Base-by-base conservation (phyloP, 2,113 vertebrate species). In the Sinocyclocheilus anophthalmus region DNA sequence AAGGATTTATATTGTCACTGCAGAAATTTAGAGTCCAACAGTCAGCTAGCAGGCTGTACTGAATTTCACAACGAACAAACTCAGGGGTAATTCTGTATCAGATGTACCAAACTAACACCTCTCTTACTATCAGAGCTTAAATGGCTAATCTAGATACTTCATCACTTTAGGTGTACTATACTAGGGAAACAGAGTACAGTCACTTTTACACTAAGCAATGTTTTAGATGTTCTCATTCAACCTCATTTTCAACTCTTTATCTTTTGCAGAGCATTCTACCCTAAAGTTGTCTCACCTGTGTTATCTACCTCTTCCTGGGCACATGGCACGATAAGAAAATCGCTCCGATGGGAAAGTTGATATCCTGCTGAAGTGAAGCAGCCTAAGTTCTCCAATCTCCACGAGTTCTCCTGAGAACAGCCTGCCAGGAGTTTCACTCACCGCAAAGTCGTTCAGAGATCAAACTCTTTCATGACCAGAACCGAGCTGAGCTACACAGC, bases 31-130 rank as follows among this genome's bases (percentile, higher is more conserved):
- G 77, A 88, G 84, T 88, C 72, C 81, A 86, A 48, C 9, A n/a
- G 85, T 90, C 85, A 91, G 63, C 81, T 63, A 70, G 84, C 76
- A 79, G 59, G 22, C 73, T 70, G n/a, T 30, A 73, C 53, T 26
- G 63, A 81, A 79, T 84, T 88, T 86, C 83, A 59, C 83, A 80
- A 69, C 70, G 88, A 92, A 92, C 89, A 84, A 63, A 85, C 85
- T 90, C 78, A 85, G 33, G 2, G 26, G 76, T 86, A 92, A 93
- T 88, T 82, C 83, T 86, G 85, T 79, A 86, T 86, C 70, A 82
- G 86, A 81, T 69, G 81, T 81, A 72, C n/a, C 2, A 24, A 76
- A 83, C 78, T 84, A 50, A 88, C 37, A 83, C 76, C 69, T 79
- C 5, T 69, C 67, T 48, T 48, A 65, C 59, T 33, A 33, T 30